Conservation (phyloP, 2,888 invertebrate genomes). For the Perithous albicinctus region DNA sequence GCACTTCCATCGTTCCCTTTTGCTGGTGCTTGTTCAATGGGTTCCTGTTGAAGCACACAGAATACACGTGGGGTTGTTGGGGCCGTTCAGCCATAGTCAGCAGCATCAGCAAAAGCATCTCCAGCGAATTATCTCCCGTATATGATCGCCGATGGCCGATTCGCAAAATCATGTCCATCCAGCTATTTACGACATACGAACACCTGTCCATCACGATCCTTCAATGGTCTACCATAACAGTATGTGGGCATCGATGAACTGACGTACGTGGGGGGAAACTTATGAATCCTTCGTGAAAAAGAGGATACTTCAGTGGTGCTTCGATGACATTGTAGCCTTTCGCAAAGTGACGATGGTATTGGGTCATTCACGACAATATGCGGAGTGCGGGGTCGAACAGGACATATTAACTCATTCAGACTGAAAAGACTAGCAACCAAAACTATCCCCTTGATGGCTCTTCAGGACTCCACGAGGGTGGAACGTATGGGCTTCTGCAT, state of each 20-base stretch:
- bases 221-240: constrained; percentile 31
- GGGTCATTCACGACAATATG: constrained; percentile 30
- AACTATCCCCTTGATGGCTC: constrained; percentile 10
- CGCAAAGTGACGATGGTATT: constrained; percentile 42
- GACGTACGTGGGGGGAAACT: constrained; percentile 32
- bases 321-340: constrained; percentile 49
- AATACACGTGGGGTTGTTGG: constrained; percentile 46
- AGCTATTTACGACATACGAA: constrained; percentile 36
- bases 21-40: constrained; percentile 70
- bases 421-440: constrained; percentile 36
- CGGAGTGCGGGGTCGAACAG: neutral
- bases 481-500: neutral
- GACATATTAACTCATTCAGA: constrained; percentile 28
- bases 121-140: constrained; percentile 54
- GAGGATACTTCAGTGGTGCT: constrained; percentile 45
- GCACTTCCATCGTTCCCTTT: constrained; percentile 76
- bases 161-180: constrained; percentile 57
- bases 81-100: constrained; percentile 49
- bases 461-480: constrained; percentile 13
- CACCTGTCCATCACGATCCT: constrained; percentile 61
- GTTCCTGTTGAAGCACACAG: constrained; percentile 46
- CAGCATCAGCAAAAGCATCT: constrained; percentile 46
- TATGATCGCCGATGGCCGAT: constrained; percentile 56
- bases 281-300: constrained; percentile 40
- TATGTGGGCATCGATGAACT: constrained; percentile 46